These are phyloP conservation scores for Polymixis flavicincta DNA, from an alignment of 2,888 invertebrate genomes.

Conservation along the genomic window DNA sequence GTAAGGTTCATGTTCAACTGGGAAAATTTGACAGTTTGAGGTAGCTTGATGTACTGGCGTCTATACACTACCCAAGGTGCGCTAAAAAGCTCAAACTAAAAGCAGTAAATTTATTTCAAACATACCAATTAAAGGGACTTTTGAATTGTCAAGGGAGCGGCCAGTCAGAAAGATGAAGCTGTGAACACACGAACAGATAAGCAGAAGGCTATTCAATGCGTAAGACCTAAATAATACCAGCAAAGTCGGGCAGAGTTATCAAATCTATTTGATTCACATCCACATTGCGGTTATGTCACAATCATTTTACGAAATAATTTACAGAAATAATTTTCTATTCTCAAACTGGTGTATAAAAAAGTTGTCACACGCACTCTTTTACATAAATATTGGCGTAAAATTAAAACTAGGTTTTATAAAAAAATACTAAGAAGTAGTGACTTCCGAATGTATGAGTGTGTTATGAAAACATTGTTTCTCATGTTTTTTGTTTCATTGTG, in stretches of 20 bases:
- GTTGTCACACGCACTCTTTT: conserved; percentile 15
- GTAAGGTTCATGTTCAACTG: no score
- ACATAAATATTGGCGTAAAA: conserved; percentile 41
- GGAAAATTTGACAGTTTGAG: no score
- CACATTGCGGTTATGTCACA: conserved; percentile 1
- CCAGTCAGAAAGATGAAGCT: no score
- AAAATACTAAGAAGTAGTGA: conserved; percentile 1
- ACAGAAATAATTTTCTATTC: conserved; percentile 29
- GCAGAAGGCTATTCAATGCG: not conserved
- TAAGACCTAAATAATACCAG: not conserved
- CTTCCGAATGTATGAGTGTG: conserved; percentile 5
- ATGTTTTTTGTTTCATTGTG: not conserved
- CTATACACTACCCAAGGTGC: no score
- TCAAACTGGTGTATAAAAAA: conserved; percentile 9
- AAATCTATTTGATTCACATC: conserved; percentile 4
- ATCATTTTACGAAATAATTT: conserved; percentile 34
- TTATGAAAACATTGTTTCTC: conserved; percentile 12
- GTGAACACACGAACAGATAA: no score
- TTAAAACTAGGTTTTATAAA: conserved; percentile 9
- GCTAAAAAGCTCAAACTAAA: no score
- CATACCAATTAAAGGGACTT: no score
- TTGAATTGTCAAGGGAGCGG: no score
- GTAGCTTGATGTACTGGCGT: no score
- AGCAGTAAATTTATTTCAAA: no score
- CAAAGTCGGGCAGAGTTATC: not conserved